Conservation (phyloP, 2,113 vertebrate genomes). For the Eleginops maclovinus region DNA sequence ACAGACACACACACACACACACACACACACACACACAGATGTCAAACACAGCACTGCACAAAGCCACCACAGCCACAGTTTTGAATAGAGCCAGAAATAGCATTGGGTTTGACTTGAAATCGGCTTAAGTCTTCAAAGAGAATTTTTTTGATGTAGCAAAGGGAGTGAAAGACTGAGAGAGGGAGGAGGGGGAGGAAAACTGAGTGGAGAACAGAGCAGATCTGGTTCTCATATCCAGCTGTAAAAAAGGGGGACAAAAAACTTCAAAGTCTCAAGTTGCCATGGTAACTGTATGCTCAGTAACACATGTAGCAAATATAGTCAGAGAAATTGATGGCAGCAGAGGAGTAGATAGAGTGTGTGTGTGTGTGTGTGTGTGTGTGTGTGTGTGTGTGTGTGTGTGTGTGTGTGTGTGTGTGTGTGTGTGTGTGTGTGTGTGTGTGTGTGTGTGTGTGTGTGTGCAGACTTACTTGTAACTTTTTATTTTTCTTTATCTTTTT, state of each 20-base stretch:
- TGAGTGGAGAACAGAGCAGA: slow-evolving; percentile 55
- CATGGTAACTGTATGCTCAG: slow-evolving; percentile 80
- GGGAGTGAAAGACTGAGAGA: slow-evolving; percentile 54
- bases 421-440: no score
- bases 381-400: no score
- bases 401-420: no score
- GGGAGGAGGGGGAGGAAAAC: slow-evolving; percentile 2
- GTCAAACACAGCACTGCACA: slow-evolving; percentile 70
- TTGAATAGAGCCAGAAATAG: slow-evolving; percentile 82
- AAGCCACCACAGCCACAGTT: slow-evolving; percentile 61
- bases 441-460: slow-evolving; percentile 4
- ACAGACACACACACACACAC: slow-evolving; percentile 6
- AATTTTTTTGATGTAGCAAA: slow-evolving; percentile 76
- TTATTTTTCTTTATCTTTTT: slow-evolving; percentile 22
- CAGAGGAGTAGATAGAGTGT: slow-evolving; percentile 27
- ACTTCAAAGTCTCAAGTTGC: slow-evolving; percentile 81
- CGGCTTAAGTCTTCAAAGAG: slow-evolving; percentile 86
- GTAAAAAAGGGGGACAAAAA: slow-evolving; percentile 63
- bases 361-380: no score
- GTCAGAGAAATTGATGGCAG: slow-evolving; percentile 64
- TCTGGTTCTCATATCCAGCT: slow-evolving; percentile 79
- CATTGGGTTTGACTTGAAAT: slow-evolving; percentile 81
- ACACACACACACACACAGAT: slow-evolving; percentile 48
- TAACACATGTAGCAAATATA: slow-evolving; percentile 54
- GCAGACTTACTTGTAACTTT: slow-evolving; percentile 22